Evolutionary conservation across 2,113 vertebrate species (phyloP).

Genomic region (Procavia capensis): DNA sequence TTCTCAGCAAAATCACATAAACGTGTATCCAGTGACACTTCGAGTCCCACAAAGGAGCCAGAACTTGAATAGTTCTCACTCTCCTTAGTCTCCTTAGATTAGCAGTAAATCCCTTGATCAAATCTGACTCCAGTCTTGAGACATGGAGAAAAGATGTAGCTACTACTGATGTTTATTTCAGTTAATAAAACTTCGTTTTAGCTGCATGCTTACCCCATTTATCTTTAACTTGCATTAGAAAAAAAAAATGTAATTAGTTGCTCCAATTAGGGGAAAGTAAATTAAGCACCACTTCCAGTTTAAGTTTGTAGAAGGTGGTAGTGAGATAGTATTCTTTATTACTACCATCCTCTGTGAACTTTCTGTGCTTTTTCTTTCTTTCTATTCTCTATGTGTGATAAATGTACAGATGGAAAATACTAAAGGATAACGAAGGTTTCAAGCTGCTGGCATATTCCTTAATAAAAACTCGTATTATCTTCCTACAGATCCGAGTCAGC

Average conservation of each 20-base stretch:
- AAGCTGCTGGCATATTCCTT: neutral
- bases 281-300: neutral
- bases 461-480: conserved; percentile 46
- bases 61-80: neutral
- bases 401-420: neutral
- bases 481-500: neutral
- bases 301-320: neutral
- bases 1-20: conserved; percentile 4
- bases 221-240: neutral
- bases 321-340: neutral
- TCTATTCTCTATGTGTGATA: neutral
- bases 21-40: neutral
- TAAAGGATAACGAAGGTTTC: neutral
- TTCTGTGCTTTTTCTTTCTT: neutral
- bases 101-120: neutral
- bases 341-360: neutral
- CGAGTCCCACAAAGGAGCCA: neutral
- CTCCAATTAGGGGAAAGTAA: neutral
- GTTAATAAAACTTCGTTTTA: neutral
- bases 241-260: neutral
- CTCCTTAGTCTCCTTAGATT: neutral
- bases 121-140: neutral
- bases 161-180: conserved; percentile 1
- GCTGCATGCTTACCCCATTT: neutral
- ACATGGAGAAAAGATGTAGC: neutral